These are phyloP conservation scores for Euplexia lucipara DNA, from an alignment of 2,888 invertebrate species.

Conservation along the genomic window DNA sequence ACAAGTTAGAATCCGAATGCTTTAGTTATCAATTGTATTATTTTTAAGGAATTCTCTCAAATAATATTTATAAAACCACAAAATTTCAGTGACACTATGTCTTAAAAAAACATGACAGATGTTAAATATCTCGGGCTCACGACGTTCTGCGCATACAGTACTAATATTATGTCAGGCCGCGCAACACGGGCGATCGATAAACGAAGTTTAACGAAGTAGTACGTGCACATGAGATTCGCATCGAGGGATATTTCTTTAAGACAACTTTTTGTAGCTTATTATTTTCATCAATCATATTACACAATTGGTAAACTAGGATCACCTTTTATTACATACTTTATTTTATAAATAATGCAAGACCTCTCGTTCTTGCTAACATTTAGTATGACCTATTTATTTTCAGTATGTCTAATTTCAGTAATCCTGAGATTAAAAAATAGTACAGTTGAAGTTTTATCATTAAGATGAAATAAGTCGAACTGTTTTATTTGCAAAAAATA, in stretches of 20 bases:
- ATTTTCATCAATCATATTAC: not conserved
- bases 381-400: too few species aligned
- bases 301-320: not conserved
- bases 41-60: too few species aligned
- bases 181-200: conserved; percentile 81
- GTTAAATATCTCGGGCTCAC: conserved; percentile 4
- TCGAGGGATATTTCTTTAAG: conserved; percentile 46
- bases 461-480: too few species aligned
- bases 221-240: conserved; percentile 66
- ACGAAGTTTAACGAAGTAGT: conserved; percentile 19
- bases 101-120: conserved; percentile 23
- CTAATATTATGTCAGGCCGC: conserved; percentile 71
- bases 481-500: conserved; percentile 11
- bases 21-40: too few species aligned
- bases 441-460: too few species aligned
- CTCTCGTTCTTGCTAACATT: too few species aligned
- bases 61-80: not conserved
- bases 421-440: too few species aligned
- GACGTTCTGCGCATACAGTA: conserved; percentile 69
- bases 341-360: too few species aligned
- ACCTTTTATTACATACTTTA: not conserved
- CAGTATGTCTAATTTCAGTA: too few species aligned
- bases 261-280: not conserved
- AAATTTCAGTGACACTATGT: conserved; percentile 11
- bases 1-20: not conserved